Evolutionary conservation across 2,888 invertebrate genomes (phyloP), one percentile per base, ranked within the genome.

Genomic region (Pammene fasciana): DNA sequence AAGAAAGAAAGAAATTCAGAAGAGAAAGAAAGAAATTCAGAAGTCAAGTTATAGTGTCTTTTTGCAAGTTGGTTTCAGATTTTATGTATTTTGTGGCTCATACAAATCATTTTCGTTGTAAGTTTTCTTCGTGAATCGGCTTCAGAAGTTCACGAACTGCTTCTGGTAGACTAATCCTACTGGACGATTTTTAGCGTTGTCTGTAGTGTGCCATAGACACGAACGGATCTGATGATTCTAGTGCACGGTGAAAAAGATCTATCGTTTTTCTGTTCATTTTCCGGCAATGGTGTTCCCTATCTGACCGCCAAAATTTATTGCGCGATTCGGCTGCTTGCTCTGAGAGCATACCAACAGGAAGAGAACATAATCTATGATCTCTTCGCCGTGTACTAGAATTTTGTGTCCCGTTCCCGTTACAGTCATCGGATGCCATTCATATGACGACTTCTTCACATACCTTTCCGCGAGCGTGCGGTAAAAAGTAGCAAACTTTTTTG

Each of bases 301-400:
- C 46, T 45, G 46, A 45, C 9, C 59, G 14, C 48, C 34, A 36
- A 36, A 36, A 36, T 36, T 36, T 60, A n/a, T 34, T 60, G 10
- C n/a, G 36, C 50, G 16, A 50, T 48, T 61, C 36, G 14, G 48
- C 60, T 10, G 59, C 59, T 59, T 59, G 59, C 45, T 59, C 45
- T 26, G 59, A 45, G 26, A 43, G 57, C 43, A 57, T 57, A 18
- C 57, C 43, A 1, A 57, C 43, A 43, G 57, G 26, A 46, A 41
- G 34, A 13, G 34, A 34, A 36, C 36, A 36, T 36, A 7, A 36
- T 36, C 36, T n/a, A 54, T 13, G 52, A 54, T 54, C 54, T 56
- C 55, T 56, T 56, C 55, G 9, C 57, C 57, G 43, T 59, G 57
- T 26, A 59, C 43, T 45, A 59, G 43, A 43, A 57, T 59, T 59